Evolutionary conservation across 35 echinoderm and acorn worm species (phyloP).

Genomic region (Holothuria glaberrima): DNA sequence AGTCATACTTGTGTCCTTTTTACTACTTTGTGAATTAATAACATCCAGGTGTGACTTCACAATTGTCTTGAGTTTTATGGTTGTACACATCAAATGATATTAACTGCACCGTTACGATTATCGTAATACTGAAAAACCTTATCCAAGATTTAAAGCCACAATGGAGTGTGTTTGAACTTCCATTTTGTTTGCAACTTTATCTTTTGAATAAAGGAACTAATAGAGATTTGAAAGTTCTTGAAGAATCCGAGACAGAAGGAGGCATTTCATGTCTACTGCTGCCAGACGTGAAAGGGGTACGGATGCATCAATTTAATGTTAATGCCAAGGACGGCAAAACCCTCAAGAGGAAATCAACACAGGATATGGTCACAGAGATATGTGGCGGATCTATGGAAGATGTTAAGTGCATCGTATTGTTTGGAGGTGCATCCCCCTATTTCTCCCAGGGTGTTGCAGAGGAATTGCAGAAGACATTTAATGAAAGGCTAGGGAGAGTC

Average conservation of each 20-base stretch:
- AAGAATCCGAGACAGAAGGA: constrained; percentile 29
- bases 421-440: constrained; percentile 22
- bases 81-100: too few relatives aligned
- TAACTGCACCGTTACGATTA: too few relatives aligned
- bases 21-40: too few relatives aligned
- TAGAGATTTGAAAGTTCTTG: constrained; percentile 6
- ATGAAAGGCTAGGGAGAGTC: not conserved
- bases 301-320: constrained; percentile 6
- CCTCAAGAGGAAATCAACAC: not conserved
- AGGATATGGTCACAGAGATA: not conserved
- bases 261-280: constrained; percentile 33
- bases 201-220: constrained; percentile 3
- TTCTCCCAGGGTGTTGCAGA: not conserved
- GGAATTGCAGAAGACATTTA: constrained; percentile 61
- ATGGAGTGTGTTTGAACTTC: too few relatives aligned
- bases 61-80: too few relatives aligned
- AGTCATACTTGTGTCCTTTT: too few relatives aligned
- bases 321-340: not conserved
- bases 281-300: constrained; percentile 27
- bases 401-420: constrained; percentile 71
- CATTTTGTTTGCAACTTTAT: not conserved
- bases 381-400: constrained; percentile 20
- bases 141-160: too few relatives aligned
- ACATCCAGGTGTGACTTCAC: too few relatives aligned
- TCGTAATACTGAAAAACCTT: too few relatives aligned